These are phyloP conservation scores for Ceraclea dissimilis DNA, from an alignment of 2,888 invertebrate genomes.

Conservation along the genomic window DNA sequence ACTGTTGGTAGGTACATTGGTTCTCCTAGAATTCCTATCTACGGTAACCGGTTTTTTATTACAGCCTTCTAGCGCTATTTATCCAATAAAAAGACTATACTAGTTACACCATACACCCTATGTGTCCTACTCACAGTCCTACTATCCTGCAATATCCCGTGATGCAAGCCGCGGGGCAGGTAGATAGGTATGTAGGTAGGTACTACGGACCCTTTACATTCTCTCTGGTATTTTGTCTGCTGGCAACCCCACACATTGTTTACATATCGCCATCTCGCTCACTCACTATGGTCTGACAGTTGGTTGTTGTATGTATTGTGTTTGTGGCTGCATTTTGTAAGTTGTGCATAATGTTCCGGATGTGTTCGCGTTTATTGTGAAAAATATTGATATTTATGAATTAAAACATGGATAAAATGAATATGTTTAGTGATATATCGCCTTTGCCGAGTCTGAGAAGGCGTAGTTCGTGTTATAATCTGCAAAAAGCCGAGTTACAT, in stretches of 20 bases:
- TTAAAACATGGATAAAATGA: conserved; percentile 47
- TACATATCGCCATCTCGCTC: conserved; percentile 34
- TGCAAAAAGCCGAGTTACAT: conserved; percentile 48
- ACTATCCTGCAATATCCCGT: background rate
- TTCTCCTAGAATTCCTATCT: background rate
- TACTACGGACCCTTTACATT: background rate
- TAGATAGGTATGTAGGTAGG: background rate
- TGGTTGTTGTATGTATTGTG: conserved; percentile 26
- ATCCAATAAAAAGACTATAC: background rate
- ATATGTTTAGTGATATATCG: conserved; percentile 33
- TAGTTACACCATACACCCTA: too few relatives aligned
- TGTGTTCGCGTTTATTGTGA: background rate
- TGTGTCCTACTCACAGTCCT: background rate
- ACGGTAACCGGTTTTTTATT: background rate
- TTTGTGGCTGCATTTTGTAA: background rate
- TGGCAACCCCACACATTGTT: conserved; percentile 35
- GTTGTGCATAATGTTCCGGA: background rate
- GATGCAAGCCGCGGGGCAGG: background rate
- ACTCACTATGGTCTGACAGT: conserved; percentile 30
- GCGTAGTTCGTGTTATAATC: conserved; percentile 48
- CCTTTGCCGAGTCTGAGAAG: conserved; percentile 47
- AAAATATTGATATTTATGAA: conserved; percentile 30
- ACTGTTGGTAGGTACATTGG: background rate
- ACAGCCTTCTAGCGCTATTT: background rate
- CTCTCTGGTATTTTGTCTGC: conserved; percentile 14